A percentile compares a stretch with the other conserved stretches of the same genome.
Conservation (phyloP, 2,888 invertebrate genomes). For the Metopia argyrocephala region DNA sequence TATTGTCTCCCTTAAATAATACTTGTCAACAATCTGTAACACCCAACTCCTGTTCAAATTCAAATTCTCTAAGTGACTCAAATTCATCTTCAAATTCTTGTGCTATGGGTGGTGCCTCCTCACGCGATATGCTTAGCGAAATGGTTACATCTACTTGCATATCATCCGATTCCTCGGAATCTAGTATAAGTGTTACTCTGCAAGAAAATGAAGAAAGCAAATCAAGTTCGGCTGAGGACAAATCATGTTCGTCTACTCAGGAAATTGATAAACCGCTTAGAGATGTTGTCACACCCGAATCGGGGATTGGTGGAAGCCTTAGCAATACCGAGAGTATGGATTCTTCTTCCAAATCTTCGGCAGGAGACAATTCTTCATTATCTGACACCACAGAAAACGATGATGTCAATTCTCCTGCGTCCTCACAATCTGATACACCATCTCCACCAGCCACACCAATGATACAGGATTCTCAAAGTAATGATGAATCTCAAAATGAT, state of each 20-base stretch:
- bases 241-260: slow-evolving; percentile 12
- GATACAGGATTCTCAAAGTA: slow-evolving; percentile 41
- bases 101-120: slow-evolving; percentile 57
- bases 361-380: slow-evolving; percentile 36
- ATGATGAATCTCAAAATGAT: slow-evolving; percentile 54
- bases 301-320: slow-evolving; percentile 74
- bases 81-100: slow-evolving; percentile 62
- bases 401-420: slow-evolving; percentile 34
- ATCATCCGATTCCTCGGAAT: slow-evolving; percentile 64
- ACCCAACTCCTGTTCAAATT: slow-evolving; percentile 66
- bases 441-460: slow-evolving; percentile 58
- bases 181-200: slow-evolving; percentile 65
- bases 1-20: slow-evolving; percentile 57
- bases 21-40: slow-evolving; percentile 47
- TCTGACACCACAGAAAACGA: slow-evolving; percentile 44
- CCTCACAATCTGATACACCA: slow-evolving; percentile 41
- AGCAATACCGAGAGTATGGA: slow-evolving; percentile 73
- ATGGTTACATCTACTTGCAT: slow-evolving; percentile 74
- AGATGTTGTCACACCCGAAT: slow-evolving; percentile 72
- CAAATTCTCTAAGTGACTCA: slow-evolving; percentile 61
- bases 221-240: slow-evolving; percentile 33
- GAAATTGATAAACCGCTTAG: slow-evolving; percentile 67
- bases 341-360: slow-evolving; percentile 54
- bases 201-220: slow-evolving; percentile 59
- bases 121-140: slow-evolving; percentile 72